Conservation (phyloP, 2,888 invertebrate species). For the Clepsis dumicolana region DNA sequence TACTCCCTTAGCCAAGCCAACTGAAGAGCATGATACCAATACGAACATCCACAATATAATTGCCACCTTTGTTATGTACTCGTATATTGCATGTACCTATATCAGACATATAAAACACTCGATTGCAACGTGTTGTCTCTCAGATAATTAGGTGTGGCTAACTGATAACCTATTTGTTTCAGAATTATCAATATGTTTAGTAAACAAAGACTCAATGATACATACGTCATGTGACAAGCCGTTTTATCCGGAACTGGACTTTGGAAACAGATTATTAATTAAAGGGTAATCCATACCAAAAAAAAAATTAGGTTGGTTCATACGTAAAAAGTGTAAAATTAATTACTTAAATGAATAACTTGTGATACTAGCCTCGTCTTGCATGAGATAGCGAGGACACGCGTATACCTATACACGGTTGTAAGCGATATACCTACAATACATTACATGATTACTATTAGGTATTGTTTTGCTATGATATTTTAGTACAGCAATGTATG, state of each 20-base stretch:
- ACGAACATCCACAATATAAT: too few relatives aligned
- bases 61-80: too few relatives aligned
- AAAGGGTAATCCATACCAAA: neutral
- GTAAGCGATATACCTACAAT: neutral
- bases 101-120: conserved; percentile 10
- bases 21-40: neutral
- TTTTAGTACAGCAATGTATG: conserved; percentile 18
- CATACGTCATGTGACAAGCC: neutral
- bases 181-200: conserved; percentile 25
- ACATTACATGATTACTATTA: conserved; percentile 14
- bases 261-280: neutral
- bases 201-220: conserved; percentile 17
- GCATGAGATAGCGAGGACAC: neutral
- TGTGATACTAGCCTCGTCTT: neutral
- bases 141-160: conserved; percentile 18
- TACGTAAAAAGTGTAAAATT: neutral
- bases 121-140: conserved; percentile 18
- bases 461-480: neutral
- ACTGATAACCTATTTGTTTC: conserved; percentile 31
- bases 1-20: neutral
- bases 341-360: neutral
- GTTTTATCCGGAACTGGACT: conserved; percentile 13
- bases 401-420: neutral
- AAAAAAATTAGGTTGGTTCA: neutral
- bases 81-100: too few relatives aligned